Base-by-base conservation (phyloP, 2,113 vertebrate genomes). In the Callipepla californica region DNA sequence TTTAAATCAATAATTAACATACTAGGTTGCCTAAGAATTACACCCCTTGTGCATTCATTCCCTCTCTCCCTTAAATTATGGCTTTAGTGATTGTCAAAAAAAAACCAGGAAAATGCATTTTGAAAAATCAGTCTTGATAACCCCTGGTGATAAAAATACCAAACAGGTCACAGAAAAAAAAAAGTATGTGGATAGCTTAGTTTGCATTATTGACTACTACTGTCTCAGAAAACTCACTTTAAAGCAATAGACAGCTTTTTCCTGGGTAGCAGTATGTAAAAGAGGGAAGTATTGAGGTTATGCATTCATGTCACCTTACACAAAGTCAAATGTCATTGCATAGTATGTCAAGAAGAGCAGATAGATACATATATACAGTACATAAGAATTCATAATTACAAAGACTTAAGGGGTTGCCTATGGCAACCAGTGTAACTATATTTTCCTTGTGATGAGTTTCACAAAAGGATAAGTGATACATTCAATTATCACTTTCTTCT, bases 131-230 rank as follows among this genome's bases (percentile, higher is more conserved):
- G 53, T 48, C 63, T 73, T 95, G 74, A 74, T 89, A 87, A 92
- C 38, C 80, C 30, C 36, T 57, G 30, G 4, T 89, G 86, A 74
- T 80, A 94, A 85, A 92, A 87, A 86, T 85, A 57, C 85, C 6
- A 2, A 89, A 77, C 21, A 59, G 68, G 79, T 95, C 75, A 89
- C 9, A 45, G 50, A 90, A 90, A 25, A 53, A 92, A 93, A 92
- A 90, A 92, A 85, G 48, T 32, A 40, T 38, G 9, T 65, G 75
- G n/a, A 84, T 90, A 82, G 34, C 72, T 89, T 74, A 70, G 17
- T 97, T 97, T 95, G 42, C 96, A 96, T 95, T 95, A 96, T 95
- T 0, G 20, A 94, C 80, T 80, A 21, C 45, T 55, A 22, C 40
- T 92, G 28, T 80, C 79, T 91, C 66, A 85, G 74, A 89, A 93